Conservation (phyloP, 2,888 invertebrate species). For the Chymomyza caudatula region DNA sequence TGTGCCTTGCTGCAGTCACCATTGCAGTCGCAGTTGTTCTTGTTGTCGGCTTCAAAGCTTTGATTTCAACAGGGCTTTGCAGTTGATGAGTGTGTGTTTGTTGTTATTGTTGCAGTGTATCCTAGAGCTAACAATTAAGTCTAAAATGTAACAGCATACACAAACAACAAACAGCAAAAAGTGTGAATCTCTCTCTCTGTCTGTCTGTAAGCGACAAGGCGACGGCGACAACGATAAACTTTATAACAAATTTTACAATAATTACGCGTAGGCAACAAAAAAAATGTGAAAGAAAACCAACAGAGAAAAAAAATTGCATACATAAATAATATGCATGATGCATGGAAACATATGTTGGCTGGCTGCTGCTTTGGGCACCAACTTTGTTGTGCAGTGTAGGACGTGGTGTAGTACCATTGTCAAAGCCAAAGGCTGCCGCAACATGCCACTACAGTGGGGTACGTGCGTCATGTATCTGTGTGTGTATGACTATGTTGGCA, state of each 20-base stretch:
- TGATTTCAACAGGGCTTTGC: conserved; percentile 62
- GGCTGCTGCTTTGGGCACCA: neutral
- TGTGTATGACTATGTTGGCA: conserved; percentile 14
- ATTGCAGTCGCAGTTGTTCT: conserved; percentile 5
- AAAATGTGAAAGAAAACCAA: neutral
- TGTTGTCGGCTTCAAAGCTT: conserved; percentile 66
- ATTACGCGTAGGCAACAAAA: conserved; percentile 45
- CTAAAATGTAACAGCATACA: conserved; percentile 50
- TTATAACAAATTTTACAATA: conserved; percentile 56
- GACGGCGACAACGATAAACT: conserved; percentile 30
- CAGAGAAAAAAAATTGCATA: neutral
- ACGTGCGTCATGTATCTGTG: conserved; percentile 3
- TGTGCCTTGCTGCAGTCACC: too few relatives aligned
- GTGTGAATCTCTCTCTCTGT: neutral
- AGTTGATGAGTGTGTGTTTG: conserved; percentile 30
- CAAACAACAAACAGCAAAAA: conserved; percentile 39
- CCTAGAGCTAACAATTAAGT: conserved; percentile 71
- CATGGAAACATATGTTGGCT: conserved; percentile 34
- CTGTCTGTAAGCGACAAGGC: neutral
- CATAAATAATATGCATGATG: conserved; percentile 4
- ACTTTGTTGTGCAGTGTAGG: neutral
- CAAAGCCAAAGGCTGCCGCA: conserved; percentile 41
- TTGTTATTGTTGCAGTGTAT: conserved; percentile 55
- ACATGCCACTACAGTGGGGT: conserved; percentile 21
- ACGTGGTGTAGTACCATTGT: conserved; percentile 51